Conservation (phyloP, 2,797 vertebrate genomes). For the Ctenochaetus hawaiiensis region DNA sequence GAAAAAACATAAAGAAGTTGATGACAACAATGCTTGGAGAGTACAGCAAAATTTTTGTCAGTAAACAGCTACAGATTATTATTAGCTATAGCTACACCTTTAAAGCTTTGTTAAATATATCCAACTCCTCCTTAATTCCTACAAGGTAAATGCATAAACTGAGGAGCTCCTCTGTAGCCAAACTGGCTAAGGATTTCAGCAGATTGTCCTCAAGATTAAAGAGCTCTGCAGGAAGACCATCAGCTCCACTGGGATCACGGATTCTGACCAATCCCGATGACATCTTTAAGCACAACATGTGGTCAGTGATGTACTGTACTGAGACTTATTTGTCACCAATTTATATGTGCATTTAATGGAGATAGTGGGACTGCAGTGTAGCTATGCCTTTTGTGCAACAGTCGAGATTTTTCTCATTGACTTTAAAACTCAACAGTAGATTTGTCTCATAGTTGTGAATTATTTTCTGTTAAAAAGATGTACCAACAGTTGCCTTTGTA, state of each 20-base stretch:
- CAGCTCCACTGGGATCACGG: constrained; percentile 90
- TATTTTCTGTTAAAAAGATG: background rate
- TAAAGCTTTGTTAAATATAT: constrained; percentile 11
- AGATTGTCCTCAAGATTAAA: constrained; percentile 78
- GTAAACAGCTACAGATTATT: too few species aligned
- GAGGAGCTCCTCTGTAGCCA: constrained; percentile 53
- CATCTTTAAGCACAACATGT: constrained; percentile 86
- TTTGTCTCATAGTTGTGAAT: background rate
- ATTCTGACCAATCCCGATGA: constrained; percentile 89
- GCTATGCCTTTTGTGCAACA: background rate
- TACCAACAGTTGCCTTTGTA: constrained; percentile 4
- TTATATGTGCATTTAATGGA: background rate
- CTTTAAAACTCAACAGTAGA: background rate
- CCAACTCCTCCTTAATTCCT: constrained; percentile 16
- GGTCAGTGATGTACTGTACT: constrained; percentile 67
- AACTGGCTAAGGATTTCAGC: constrained; percentile 72
- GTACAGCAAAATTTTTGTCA: background rate
- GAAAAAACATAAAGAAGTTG: background rate
- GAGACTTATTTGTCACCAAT: background rate
- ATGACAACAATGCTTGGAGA: background rate
- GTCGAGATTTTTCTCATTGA: constrained; percentile 1
- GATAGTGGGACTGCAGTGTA: background rate
- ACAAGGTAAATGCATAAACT: constrained; percentile 77
- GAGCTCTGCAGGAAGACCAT: constrained; percentile 80
- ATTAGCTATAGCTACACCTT: background rate